Evolutionary conservation across 2,797 vertebrate genomes (phyloP).

Genomic region (Jordanella pulchra): DNA sequence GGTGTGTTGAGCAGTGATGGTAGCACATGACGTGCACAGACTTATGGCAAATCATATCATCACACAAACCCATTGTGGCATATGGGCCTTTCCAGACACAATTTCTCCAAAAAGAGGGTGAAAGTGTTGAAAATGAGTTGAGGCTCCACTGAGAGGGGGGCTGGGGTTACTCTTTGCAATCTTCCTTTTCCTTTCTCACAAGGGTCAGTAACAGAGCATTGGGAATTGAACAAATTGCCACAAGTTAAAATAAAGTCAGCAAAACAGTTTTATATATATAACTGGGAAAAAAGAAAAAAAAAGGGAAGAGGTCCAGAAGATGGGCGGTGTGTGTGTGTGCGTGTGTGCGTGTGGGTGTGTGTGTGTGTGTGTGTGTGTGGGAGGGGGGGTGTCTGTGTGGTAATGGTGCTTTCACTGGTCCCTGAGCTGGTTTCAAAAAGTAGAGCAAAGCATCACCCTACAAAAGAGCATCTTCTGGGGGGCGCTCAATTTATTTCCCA

Average conservation of each 20-base stretch:
- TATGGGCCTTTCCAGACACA: slow-evolving; percentile 43
- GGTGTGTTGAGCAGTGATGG: slow-evolving; percentile 50
- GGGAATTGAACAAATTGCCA: slow-evolving; percentile 58
- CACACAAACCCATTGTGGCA: slow-evolving; percentile 43
- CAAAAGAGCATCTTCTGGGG: slow-evolving; percentile 31
- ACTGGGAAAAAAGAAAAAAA: slow-evolving; percentile 42
- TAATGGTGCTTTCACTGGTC: slow-evolving; percentile 55
- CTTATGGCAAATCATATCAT: slow-evolving; percentile 53
- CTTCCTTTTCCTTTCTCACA: slow-evolving; percentile 46
- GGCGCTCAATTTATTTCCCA: slow-evolving; percentile 67
- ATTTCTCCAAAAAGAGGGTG: slow-evolving; percentile 50
- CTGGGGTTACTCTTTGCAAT: slow-evolving; percentile 44
- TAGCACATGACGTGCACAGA: slow-evolving; percentile 18
- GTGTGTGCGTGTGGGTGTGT: background rate
- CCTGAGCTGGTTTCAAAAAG: slow-evolving; percentile 70
- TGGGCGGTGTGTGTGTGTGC: slow-evolving; percentile 22
- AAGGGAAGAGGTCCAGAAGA: slow-evolving; percentile 58
- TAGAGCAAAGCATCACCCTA: slow-evolving; percentile 66
- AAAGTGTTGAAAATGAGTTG: slow-evolving; percentile 65
- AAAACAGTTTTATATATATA: slow-evolving; percentile 53
- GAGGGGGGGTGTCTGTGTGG: no score
- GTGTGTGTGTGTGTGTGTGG: background rate
- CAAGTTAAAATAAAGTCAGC: slow-evolving; percentile 59
- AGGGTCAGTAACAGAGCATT: slow-evolving; percentile 59
- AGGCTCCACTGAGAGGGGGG: slow-evolving; percentile 48